phyloP scores from a whole-genome alignment of 2,113 vertebrate species.

The Microtus ochrogaster region DNA sequence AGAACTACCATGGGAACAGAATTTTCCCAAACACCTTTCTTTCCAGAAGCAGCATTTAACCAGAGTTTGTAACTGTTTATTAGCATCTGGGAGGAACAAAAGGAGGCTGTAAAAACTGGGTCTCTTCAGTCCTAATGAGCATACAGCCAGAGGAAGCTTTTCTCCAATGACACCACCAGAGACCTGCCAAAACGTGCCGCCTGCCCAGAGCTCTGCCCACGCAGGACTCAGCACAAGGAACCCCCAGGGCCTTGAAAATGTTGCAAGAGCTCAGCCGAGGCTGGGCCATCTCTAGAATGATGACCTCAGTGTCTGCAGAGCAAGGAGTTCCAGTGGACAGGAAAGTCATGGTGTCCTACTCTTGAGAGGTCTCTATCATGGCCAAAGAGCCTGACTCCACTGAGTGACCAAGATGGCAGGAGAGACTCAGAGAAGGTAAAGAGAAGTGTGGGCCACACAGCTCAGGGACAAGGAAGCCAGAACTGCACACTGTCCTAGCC shows the following conservation, averaged over 20 bases:
- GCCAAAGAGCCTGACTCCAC: neutral
- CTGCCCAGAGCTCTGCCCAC: slow-evolving; percentile 66
- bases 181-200: slow-evolving; percentile 78
- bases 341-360: slow-evolving; percentile 20
- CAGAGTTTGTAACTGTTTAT: slow-evolving; percentile 66
- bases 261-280: slow-evolving; percentile 68
- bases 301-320: slow-evolving; percentile 68
- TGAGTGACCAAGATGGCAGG: neutral
- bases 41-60: slow-evolving; percentile 58
- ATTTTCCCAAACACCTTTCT: slow-evolving; percentile 49
- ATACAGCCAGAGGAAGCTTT: slow-evolving; percentile 63
- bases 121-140: slow-evolving; percentile 53
- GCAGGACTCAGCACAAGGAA: slow-evolving; percentile 65
- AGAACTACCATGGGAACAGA: neutral
- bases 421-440: neutral
- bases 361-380: slow-evolving; percentile 14
- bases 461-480: neutral
- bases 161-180: slow-evolving; percentile 70
- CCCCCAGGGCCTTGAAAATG: slow-evolving; percentile 56
- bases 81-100: slow-evolving; percentile 74
- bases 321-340: neutral
- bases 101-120: slow-evolving; percentile 63
- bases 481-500: neutral
- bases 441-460: neutral
- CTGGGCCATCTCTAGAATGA: neutral